These are phyloP conservation scores for Hylaeus anthracinus DNA, from an alignment of 1,140 invertebrate species.

Conservation along the genomic window DNA sequence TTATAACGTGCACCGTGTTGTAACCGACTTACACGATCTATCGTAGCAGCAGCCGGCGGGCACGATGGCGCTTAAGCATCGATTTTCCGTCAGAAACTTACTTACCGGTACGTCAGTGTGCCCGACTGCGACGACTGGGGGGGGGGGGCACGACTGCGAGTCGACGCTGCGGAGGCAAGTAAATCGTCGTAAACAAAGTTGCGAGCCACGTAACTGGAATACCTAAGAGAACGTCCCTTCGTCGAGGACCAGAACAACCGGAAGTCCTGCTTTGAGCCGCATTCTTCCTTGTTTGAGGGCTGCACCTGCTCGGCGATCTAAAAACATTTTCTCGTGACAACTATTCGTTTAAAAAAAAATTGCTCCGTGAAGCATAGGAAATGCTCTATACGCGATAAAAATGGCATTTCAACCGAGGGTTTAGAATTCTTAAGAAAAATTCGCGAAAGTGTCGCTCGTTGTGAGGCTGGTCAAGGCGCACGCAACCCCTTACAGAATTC, in stretches of 20 bases:
- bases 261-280: slow-evolving; percentile 2
- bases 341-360: too few species aligned
- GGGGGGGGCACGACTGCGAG: slow-evolving; percentile 41
- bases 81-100: slow-evolving; percentile 74
- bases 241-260: neutral
- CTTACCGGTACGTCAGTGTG: slow-evolving; percentile 65
- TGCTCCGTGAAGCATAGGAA: too few species aligned
- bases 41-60: slow-evolving; percentile 60
- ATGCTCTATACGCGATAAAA: too few species aligned
- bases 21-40: slow-evolving; percentile 64
- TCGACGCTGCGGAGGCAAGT: slow-evolving; percentile 44
- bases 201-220: slow-evolving; percentile 22
- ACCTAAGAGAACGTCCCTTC: slow-evolving; percentile 10
- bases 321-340: too few species aligned
- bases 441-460: too few species aligned
- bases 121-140: slow-evolving; percentile 57
- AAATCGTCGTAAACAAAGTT: slow-evolving; percentile 58
- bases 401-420: too few species aligned
- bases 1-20: slow-evolving; percentile 57
- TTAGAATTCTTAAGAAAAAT: too few species aligned
- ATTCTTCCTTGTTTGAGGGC: neutral
- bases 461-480: too few species aligned
- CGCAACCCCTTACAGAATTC: neutral
- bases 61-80: slow-evolving; percentile 70
- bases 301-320: too few species aligned